A percentile compares a stretch with the other conserved stretches of the same genome.
phyloP scores from a whole-genome alignment of 2,797 vertebrate species.

The Enteromius viviparus region DNA sequence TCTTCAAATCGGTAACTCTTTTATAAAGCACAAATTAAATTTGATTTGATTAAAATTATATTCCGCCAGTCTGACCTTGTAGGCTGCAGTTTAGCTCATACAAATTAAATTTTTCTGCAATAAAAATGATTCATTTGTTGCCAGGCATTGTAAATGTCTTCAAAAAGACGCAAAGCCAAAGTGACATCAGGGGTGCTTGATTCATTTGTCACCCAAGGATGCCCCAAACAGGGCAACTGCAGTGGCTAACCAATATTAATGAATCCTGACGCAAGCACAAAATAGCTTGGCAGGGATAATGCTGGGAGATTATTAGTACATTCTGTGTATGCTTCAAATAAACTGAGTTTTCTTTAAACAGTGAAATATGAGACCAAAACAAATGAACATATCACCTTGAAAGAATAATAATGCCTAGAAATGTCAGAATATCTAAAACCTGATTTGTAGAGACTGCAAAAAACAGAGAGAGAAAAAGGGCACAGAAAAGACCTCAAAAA shows the following conservation, averaged over 20 bases:
- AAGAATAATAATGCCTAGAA: constrained; percentile 23
- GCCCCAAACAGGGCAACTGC: constrained; percentile 39
- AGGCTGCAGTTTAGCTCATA: constrained; percentile 81
- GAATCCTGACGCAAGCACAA: constrained; percentile 43
- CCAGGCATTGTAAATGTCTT: constrained; percentile 81
- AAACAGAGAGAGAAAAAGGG: neutral
- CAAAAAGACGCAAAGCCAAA: constrained; percentile 72
- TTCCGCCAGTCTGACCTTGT: constrained; percentile 84
- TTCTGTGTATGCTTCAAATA: constrained; percentile 28
- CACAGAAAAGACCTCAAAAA: neutral
- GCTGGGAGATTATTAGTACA: constrained; percentile 41
- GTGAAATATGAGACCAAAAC: constrained; percentile 36
- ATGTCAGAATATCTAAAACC: neutral
- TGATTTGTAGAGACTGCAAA: neutral
- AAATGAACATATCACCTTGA: constrained; percentile 25
- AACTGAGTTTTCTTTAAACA: constrained; percentile 33
- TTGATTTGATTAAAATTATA: constrained; percentile 87
- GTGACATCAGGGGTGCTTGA: constrained; percentile 65
- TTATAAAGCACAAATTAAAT: constrained; percentile 86
- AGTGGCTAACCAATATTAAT: constrained; percentile 52
- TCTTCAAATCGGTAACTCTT: constrained; percentile 84
- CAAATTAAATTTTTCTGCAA: constrained; percentile 84
- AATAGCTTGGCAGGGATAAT: constrained; percentile 47
- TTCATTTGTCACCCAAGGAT: constrained; percentile 56
- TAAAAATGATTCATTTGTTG: constrained; percentile 86